Evolutionary conservation across 2,113 vertebrate species (phyloP).

Genomic region (Sceloporus tristichus): DNA sequence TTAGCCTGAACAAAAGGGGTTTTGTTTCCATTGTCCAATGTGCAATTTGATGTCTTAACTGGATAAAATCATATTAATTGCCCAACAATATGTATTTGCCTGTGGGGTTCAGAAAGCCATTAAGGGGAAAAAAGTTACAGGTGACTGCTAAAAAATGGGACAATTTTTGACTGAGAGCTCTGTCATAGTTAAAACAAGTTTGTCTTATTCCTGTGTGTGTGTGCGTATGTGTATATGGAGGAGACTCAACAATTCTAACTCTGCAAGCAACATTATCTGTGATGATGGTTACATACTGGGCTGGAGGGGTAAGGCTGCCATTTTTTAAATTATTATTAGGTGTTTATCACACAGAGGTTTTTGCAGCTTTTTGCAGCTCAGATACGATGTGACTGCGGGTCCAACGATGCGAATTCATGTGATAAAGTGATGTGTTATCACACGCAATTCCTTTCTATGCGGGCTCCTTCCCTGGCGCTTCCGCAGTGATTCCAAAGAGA

Average conservation of each 20-base stretch:
- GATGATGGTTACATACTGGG: not conserved
- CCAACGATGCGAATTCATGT: no score
- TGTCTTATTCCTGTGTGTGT: no score
- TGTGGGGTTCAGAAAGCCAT: slow-evolving; percentile 51
- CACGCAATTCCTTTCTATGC: no score
- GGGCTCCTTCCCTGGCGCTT: no score
- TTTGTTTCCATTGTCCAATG: slow-evolving; percentile 92
- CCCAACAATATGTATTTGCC: slow-evolving; percentile 68
- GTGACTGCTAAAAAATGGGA: slow-evolving; percentile 68
- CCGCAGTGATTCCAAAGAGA: no score
- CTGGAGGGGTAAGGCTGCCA: not conserved
- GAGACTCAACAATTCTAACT: slow-evolving; percentile 49
- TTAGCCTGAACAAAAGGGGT: slow-evolving; percentile 90
- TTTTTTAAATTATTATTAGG: not conserved
- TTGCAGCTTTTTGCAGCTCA: no score
- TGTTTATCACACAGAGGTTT: no score
- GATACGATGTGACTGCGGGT: no score
- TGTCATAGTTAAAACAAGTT: slow-evolving; percentile 26
- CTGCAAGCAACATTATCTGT: slow-evolving; percentile 41
- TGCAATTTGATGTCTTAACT: slow-evolving; percentile 79
- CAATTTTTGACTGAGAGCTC: slow-evolving; percentile 64
- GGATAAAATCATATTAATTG: slow-evolving; percentile 77
- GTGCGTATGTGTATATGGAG: slow-evolving; percentile 9
- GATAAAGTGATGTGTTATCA: no score
- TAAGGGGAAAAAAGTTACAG: slow-evolving; percentile 55